Percentiles rank a stretch among this genome's conserved stretches.
Evolutionary conservation across 2,113 vertebrate genomes (phyloP).

Genomic region (Heloderma charlesbogerti): DNA sequence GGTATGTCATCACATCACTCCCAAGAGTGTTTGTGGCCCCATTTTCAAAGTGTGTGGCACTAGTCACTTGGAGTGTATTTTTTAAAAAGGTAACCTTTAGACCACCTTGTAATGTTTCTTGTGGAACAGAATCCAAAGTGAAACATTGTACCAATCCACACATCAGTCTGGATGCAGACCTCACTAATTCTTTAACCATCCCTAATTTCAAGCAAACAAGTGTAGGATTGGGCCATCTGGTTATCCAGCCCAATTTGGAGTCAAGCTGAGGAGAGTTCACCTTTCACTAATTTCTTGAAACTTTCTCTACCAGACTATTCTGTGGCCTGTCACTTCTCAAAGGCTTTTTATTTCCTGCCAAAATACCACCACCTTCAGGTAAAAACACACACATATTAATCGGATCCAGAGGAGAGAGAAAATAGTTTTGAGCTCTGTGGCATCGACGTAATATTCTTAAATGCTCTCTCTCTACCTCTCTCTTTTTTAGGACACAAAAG

Average conservation of each 20-base stretch:
- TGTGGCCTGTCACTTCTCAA: not conserved
- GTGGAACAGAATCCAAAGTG: not conserved
- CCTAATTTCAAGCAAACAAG: not conserved
- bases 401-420: not conserved
- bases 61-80: too few relatives aligned
- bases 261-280: not conserved
- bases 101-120: not conserved
- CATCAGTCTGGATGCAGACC: too few relatives aligned
- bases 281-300: not conserved
- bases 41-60: too few relatives aligned
- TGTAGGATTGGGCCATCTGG: not conserved
- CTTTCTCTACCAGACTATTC: not conserved
- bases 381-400: not conserved
- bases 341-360: not conserved
- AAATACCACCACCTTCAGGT: constrained; percentile 7
- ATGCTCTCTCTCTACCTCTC: not conserved
- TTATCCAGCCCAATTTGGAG: not conserved
- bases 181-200: too few relatives aligned
- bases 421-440: not conserved
- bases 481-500: not conserved
- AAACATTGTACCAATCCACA: too few relatives aligned
- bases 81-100: not conserved
- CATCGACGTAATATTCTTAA: not conserved
- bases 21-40: too few relatives aligned
- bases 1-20: too few relatives aligned